A percentile compares a stretch with the other conserved stretches of the same genome.
Evolutionary conservation across 1,140 invertebrate genomes (phyloP).

Genomic region (Eciton burchellii): DNA sequence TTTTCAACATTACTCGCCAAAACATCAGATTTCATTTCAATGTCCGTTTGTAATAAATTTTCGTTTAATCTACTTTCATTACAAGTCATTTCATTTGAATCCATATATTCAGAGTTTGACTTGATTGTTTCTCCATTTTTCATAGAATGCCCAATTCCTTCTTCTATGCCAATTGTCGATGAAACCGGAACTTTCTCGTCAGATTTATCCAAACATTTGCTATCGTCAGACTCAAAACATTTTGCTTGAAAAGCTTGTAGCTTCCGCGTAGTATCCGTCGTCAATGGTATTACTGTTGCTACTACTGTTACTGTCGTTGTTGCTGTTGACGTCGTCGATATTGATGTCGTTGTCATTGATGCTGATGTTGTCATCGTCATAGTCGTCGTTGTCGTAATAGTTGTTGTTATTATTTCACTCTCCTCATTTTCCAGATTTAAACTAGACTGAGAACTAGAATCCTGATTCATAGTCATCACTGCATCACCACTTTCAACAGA

Average conservation of each 20-base stretch:
- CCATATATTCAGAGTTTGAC: slow-evolving; percentile 16
- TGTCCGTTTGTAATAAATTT: slow-evolving; percentile 45
- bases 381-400: background rate
- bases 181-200: slow-evolving; percentile 46
- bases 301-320: slow-evolving; percentile 41
- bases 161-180: slow-evolving; percentile 8
- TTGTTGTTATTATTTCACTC: slow-evolving; percentile 57
- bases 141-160: slow-evolving; percentile 7
- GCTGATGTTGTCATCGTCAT: background rate
- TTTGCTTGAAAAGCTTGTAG: slow-evolving; percentile 84
- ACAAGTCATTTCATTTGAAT: background rate
- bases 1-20: background rate
- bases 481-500: slow-evolving; percentile 74
- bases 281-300: slow-evolving; percentile 39
- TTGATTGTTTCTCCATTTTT: slow-evolving; percentile 41
- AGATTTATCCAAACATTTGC: slow-evolving; percentile 65
- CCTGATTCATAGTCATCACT: slow-evolving; percentile 83
- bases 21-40: slow-evolving; percentile 25
- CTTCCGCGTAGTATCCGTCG: slow-evolving; percentile 74
- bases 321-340: background rate
- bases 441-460: slow-evolving; percentile 83
- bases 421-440: slow-evolving; percentile 81
- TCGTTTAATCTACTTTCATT: slow-evolving; percentile 42
- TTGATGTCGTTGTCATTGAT: background rate
- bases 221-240: slow-evolving; percentile 76